Conservation (phyloP, 2,797 vertebrate genomes). For the Hemibagrus guttatus region DNA sequence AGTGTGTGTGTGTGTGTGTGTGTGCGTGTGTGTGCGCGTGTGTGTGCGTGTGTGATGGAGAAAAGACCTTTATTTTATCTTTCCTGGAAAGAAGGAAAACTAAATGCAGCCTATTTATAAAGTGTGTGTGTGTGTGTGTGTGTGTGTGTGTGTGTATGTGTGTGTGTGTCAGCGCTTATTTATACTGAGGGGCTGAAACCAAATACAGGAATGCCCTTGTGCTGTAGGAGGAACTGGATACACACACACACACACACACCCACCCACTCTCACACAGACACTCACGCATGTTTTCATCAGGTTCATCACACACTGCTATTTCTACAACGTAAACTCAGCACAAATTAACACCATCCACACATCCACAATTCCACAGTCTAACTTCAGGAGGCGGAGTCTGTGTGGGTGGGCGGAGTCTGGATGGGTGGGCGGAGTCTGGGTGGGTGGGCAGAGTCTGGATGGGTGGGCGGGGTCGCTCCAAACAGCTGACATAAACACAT, state of each 20-base stretch:
- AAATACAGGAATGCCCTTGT: slow-evolving; percentile 54
- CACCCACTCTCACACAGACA: slow-evolving; percentile 1
- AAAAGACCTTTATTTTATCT: slow-evolving; percentile 29
- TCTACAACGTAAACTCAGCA: not conserved
- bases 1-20: not conserved
- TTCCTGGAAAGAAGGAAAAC: slow-evolving; percentile 50
- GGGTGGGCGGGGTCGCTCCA: too few species aligned
- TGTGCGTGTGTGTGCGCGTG: slow-evolving; percentile 34
- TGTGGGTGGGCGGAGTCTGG: not conserved
- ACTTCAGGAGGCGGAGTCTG: not conserved
- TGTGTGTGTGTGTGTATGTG: slow-evolving; percentile 30
- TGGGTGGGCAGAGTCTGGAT: too few species aligned
- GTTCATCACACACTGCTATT: not conserved
- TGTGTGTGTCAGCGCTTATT: slow-evolving; percentile 47
- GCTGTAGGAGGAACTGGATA: slow-evolving; percentile 32
- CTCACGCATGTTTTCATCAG: not conserved
- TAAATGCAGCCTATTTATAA: slow-evolving; percentile 52
- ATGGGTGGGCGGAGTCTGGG: too few species aligned
- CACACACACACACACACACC: slow-evolving; percentile 21
- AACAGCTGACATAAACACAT: too few species aligned
- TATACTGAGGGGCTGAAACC: slow-evolving; percentile 48
- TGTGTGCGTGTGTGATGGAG: slow-evolving; percentile 31
- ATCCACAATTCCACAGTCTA: not conserved
- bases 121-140: slow-evolving; percentile 37
- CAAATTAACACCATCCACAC: not conserved